Percentiles rank a stretch among this genome's conserved stretches.
Conservation (phyloP, 2,113 vertebrate species). For the Nycticryphes semicollaris region DNA sequence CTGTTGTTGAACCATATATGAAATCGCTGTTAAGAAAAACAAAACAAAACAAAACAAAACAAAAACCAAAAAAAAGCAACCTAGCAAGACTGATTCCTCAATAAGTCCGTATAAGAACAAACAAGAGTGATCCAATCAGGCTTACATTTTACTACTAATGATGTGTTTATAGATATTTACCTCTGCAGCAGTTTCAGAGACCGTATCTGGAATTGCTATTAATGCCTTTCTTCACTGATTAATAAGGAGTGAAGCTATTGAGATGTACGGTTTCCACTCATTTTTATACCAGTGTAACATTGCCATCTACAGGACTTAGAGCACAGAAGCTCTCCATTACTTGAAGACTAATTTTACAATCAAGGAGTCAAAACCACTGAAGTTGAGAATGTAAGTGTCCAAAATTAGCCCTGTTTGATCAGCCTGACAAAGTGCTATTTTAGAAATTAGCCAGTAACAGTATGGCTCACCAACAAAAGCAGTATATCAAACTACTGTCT, state of each 20-base stretch:
- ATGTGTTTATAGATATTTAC: slow-evolving; percentile 60
- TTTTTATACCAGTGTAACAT: slow-evolving; percentile 67
- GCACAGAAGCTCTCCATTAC: background rate
- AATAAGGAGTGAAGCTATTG: slow-evolving; percentile 20
- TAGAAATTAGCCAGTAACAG: slow-evolving; percentile 44
- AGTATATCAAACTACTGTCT: slow-evolving; percentile 18
- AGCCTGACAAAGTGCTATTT: slow-evolving; percentile 47
- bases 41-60: background rate
- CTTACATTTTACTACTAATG: slow-evolving; percentile 40
- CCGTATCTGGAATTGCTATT: slow-evolving; percentile 43
- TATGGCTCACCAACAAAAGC: slow-evolving; percentile 32
- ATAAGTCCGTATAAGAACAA: background rate
- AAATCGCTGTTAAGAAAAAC: background rate
- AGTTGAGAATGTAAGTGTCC: slow-evolving; percentile 46
- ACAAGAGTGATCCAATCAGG: slow-evolving; percentile 2
- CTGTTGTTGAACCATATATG: background rate
- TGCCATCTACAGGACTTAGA: slow-evolving; percentile 77
- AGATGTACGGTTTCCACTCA: background rate
- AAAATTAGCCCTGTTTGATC: slow-evolving; percentile 61
- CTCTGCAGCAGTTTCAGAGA: slow-evolving; percentile 37
- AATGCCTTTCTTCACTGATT: slow-evolving; percentile 54
- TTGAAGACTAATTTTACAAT: background rate
- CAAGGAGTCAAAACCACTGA: slow-evolving; percentile 27
- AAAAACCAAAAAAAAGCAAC: background rate
- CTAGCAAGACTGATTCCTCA: background rate